Conservation (phyloP, 2,888 invertebrate species). For the Euproctis similis region DNA sequence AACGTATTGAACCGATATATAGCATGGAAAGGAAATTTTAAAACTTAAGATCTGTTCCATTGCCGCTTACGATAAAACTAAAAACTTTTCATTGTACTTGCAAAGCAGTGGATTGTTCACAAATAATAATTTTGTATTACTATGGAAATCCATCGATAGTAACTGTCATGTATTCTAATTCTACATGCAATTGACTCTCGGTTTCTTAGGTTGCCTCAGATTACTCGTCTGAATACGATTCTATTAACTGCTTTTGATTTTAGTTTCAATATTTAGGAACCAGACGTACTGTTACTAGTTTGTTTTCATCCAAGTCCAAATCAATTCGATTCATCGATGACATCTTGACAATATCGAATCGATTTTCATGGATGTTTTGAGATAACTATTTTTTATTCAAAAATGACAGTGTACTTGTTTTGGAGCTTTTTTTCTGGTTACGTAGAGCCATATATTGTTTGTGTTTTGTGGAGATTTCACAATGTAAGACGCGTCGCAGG, state of each 20-base stretch:
- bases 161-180: slow-evolving; percentile 21
- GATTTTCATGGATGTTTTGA: too few species aligned
- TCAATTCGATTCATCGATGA: too few species aligned
- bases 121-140: slow-evolving; percentile 7
- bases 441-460: too few species aligned
- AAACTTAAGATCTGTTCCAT: slow-evolving; percentile 9
- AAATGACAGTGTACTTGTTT: too few species aligned
- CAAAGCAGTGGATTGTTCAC: slow-evolving; percentile 10
- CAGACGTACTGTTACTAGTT: too few species aligned
- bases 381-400: too few species aligned
- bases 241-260: neutral
- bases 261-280: too few species aligned
- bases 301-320: too few species aligned
- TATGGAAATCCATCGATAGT: slow-evolving; percentile 6
- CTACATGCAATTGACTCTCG: slow-evolving; percentile 25
- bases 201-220: slow-evolving; percentile 21
- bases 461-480: too few species aligned
- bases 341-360: too few species aligned
- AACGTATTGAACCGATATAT: slow-evolving; percentile 8
- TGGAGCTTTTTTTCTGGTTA: too few species aligned
- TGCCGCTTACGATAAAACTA: slow-evolving; percentile 6
- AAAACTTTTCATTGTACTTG: neutral
- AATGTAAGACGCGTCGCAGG: too few species aligned
- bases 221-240: slow-evolving; percentile 9
- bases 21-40: slow-evolving; percentile 3